phyloP scores from a whole-genome alignment of 2,113 vertebrate genomes.

The Oreochromis spilurus region DNA sequence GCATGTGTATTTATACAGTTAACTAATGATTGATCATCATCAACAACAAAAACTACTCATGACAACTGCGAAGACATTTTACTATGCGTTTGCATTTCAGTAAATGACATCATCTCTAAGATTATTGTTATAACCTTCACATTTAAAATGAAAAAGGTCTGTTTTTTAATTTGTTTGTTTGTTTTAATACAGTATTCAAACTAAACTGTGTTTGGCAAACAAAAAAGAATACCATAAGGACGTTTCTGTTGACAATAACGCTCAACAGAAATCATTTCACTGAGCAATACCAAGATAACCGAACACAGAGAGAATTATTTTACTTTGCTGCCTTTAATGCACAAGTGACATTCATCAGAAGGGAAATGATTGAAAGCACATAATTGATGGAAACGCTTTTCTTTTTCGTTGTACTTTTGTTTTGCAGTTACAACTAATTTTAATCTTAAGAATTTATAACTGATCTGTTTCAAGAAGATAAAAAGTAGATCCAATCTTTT shows the following conservation, averaged over 20 bases:
- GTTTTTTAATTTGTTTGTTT: neutral
- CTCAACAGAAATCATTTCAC: neutral
- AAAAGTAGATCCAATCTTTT: neutral
- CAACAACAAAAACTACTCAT: neutral
- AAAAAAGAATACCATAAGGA: neutral
- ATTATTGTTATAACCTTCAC: neutral
- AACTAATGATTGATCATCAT: neutral
- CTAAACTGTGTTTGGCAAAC: neutral
- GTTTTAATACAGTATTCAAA: neutral
- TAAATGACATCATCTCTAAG: neutral
- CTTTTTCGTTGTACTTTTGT: neutral
- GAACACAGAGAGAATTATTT: neutral
- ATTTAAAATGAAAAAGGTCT: neutral
- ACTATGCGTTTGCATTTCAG: neutral
- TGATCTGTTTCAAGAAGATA: neutral
- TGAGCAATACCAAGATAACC: neutral
- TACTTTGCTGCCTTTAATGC: neutral
- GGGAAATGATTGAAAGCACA: neutral
- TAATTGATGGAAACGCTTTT: neutral
- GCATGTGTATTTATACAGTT: neutral
- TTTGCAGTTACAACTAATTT: too few relatives aligned
- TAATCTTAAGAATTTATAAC: too few relatives aligned
- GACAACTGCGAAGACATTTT: neutral
- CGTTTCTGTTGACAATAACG: neutral
- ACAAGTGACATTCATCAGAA: neutral